A percentile compares a stretch with the other conserved stretches of the same genome.
Conservation (phyloP, 2,113 vertebrate species). For the Rynchops niger region DNA sequence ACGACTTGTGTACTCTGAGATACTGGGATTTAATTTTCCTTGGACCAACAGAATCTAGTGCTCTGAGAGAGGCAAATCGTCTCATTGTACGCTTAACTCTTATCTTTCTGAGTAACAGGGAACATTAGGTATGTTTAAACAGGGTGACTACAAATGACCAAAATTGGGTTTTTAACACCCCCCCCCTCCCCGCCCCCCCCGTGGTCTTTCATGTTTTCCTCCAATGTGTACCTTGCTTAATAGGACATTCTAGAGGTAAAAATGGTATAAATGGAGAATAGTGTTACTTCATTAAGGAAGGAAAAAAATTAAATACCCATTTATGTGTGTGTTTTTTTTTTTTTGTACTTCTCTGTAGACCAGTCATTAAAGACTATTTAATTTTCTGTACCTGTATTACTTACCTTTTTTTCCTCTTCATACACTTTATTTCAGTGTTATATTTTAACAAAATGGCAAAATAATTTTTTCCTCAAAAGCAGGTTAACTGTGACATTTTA, state of each 20-base stretch:
- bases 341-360: neutral
- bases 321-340: neutral
- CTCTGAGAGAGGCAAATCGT: neutral
- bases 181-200: no score
- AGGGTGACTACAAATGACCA: neutral
- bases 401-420: neutral
- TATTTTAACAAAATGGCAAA: neutral
- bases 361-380: neutral
- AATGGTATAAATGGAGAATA: neutral
- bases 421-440: neutral
- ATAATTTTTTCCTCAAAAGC: neutral
- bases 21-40: neutral
- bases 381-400: neutral
- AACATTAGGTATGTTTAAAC: neutral
- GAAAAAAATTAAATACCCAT: neutral
- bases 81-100: neutral
- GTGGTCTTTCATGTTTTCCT: neutral
- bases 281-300: neutral
- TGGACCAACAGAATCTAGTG: neutral
- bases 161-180: no score
- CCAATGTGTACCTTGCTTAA: neutral
- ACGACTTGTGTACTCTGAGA: neutral
- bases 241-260: neutral
- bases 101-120: neutral
- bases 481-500: neutral